A percentile compares a stretch with the other conserved stretches of the same genome.
phyloP scores from a whole-genome alignment of 2,113 vertebrate genomes.

The Nyctibius bracteatus region DNA sequence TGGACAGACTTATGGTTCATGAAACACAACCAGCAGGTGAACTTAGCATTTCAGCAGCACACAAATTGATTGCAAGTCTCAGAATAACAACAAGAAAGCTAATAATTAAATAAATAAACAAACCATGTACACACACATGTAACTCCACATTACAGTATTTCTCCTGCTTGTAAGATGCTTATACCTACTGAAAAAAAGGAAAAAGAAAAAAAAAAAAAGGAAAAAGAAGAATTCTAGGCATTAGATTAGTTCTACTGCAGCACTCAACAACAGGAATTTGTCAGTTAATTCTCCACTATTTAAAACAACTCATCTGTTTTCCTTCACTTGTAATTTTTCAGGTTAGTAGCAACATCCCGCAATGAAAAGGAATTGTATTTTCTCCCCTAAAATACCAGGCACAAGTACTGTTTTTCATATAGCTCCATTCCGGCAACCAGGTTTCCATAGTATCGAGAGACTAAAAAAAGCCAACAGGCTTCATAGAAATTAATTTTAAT shows the following conservation, averaged over 20 bases:
- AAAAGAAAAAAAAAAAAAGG: neutral
- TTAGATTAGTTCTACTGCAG: neutral
- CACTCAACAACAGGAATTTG: neutral
- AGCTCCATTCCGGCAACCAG: slow-evolving; percentile 13
- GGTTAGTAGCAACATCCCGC: neutral
- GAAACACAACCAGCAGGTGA: neutral
- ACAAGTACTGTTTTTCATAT: neutral
- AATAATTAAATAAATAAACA: neutral
- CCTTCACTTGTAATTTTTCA: neutral
- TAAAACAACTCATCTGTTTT: neutral
- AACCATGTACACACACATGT: neutral
- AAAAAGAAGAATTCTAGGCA: neutral
- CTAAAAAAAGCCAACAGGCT: slow-evolving; percentile 50
- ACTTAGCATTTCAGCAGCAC: neutral
- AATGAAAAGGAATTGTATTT: neutral
- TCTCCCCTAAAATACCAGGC: slow-evolving; percentile 25
- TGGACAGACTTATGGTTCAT: neutral
- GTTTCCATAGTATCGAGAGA: slow-evolving; percentile 63
- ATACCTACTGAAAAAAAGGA: fast-evolving
- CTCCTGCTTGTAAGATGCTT: neutral
- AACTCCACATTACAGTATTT: neutral
- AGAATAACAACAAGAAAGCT: neutral
- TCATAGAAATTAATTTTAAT: slow-evolving; percentile 54
- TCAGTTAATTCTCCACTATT: neutral
- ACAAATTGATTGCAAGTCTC: neutral